Base-by-base conservation (phyloP, 2,888 invertebrate genomes). In the Polyommatus icarus region DNA sequence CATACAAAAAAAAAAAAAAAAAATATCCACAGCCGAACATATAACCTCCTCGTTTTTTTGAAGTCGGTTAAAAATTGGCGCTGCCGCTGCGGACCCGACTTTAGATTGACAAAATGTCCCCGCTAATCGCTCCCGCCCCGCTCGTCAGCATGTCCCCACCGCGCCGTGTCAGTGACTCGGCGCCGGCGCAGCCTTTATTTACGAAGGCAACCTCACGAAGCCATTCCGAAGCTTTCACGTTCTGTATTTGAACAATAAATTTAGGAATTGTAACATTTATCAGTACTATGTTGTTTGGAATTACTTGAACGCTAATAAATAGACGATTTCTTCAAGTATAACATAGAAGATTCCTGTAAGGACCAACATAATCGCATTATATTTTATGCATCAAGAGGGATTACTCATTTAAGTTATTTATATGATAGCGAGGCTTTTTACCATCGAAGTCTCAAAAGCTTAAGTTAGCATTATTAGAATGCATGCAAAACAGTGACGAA, bases 161-260 rank as follows among this genome's bases (percentile, higher is more conserved):
- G 78, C 36, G 80, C 82, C 84, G 85, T 88, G 91, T 91, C 91
- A 91, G 85, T 90, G 91, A 91, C 91, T 88, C 86, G 83, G 86
- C 90, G 90, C 88, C 83, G 83, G 89, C 91, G 91, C 91, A 90
- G 87, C 87, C 90, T 90, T 88, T 73, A 57, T 77, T 85, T 82
- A 87, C 85, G 85, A 84, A 85, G 83, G 80, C 82, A 84, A 85
- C 85, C 87, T 85, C 85, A 85, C 83, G 80, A 80, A 83, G 80
- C 77, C 82, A 82, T 75, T 75, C 75, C 75, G 20, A 46, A 46
- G 76, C 76, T 76, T 80, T 78, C 80, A 73, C 54, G 79, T 76
- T 78, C 78, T 76, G 78, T 79, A 79, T 79, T 78, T 77, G 78
- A 77, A 81, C 82, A 79, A 80, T 77, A 80, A 81, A 79, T 80